Conservation (phyloP, 2,888 invertebrate genomes). For the Meiosimyza decipiens region DNA sequence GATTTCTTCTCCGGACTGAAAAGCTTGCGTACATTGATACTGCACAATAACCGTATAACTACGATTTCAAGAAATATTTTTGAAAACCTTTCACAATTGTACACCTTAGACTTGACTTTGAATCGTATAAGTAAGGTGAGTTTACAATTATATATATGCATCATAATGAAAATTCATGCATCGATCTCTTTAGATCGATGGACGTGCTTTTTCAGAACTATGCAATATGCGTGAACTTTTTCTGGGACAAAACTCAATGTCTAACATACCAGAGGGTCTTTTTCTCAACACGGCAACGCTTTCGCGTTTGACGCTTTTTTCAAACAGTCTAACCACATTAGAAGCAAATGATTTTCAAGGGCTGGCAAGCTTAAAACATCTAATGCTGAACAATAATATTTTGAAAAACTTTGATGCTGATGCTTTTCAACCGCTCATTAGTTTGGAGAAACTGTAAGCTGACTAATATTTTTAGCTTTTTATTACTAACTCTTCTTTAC, state of each 20-base stretch:
- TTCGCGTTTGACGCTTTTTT: constrained; percentile 70
- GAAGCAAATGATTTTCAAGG: constrained; percentile 68
- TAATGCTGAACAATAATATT: constrained; percentile 74
- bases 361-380: constrained; percentile 67
- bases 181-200: constrained; percentile 55
- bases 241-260: constrained; percentile 71
- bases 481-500: constrained; percentile 43
- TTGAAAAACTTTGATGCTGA: constrained; percentile 67
- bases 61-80: constrained; percentile 62
- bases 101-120: constrained; percentile 61
- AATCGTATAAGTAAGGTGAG: constrained; percentile 61
- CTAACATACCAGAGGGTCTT: constrained; percentile 66
- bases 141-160: not conserved
- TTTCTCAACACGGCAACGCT: constrained; percentile 68
- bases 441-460: constrained; percentile 69
- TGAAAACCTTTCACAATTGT: constrained; percentile 55
- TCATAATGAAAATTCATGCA: no score
- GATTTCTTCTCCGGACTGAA: constrained; percentile 59
- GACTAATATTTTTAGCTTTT: not conserved
- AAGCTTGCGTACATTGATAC: constrained; percentile 62
- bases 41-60: constrained; percentile 68
- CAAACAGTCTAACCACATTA: constrained; percentile 68
- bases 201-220: constrained; percentile 67
- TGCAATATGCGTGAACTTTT: constrained; percentile 68
- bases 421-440: constrained; percentile 66